Evolutionary conservation across 92 coral and sea anemone species (phyloP).

Genomic region (Parazoanthus atlanticus): DNA sequence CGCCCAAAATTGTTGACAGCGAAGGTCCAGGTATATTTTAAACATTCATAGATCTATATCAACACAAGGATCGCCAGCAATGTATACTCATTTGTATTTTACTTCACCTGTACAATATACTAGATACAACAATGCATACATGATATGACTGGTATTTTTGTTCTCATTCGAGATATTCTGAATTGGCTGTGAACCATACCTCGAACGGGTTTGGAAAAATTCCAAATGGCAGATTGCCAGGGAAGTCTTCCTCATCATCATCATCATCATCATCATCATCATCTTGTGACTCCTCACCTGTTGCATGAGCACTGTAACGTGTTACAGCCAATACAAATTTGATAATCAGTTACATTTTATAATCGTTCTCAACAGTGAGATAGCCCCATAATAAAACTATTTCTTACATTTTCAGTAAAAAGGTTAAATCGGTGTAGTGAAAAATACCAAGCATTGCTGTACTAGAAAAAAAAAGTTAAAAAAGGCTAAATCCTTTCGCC

Average conservation of each 20-base stretch:
- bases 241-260: neutral
- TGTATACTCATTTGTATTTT: too few relatives aligned
- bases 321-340: neutral
- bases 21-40: neutral
- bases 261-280: slow-evolving; percentile 37
- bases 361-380: neutral
- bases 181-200: neutral
- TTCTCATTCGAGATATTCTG: neutral
- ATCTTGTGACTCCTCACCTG: slow-evolving; percentile 13
- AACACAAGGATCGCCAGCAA: neutral
- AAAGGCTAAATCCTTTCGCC: too few relatives aligned
- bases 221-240: slow-evolving; percentile 4
- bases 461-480: too few relatives aligned
- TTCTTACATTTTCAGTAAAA: too few relatives aligned
- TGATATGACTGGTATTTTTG: too few relatives aligned
- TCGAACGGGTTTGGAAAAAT: slow-evolving; percentile 34
- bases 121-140: neutral
- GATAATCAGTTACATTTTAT: neutral
- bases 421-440: too few relatives aligned
- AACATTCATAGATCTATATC: too few relatives aligned
- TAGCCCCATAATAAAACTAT: neutral
- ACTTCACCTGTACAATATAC: neutral
- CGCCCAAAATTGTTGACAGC: too few relatives aligned
- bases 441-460: too few relatives aligned
- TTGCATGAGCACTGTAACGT: neutral